phyloP scores from a whole-genome alignment of 2,797 vertebrate species.

The Podarcis lilfordi region DNA sequence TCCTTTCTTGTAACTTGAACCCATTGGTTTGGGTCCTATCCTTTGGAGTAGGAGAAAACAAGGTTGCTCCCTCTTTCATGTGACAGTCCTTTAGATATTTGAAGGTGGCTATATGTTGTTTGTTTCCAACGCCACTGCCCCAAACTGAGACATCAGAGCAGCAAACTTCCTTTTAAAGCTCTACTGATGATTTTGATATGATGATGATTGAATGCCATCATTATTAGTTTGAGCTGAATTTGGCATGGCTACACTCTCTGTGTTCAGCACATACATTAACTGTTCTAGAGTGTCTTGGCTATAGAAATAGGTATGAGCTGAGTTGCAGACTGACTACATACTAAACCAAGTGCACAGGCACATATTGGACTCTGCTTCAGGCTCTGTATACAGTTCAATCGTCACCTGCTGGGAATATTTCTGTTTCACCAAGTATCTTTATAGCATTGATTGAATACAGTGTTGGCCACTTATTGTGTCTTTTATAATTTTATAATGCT shows the following conservation, averaged over 20 bases:
- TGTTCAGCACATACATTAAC: neutral
- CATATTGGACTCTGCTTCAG: neutral
- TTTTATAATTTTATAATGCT: too few relatives aligned
- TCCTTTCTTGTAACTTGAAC: too few relatives aligned
- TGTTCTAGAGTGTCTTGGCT: neutral
- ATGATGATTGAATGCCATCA: neutral
- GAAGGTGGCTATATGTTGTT: neutral
- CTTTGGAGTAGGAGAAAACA: too few relatives aligned
- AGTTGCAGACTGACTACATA: neutral
- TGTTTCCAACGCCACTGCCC: neutral
- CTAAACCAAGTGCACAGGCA: neutral
- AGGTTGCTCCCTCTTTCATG: too few relatives aligned
- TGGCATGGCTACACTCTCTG: neutral
- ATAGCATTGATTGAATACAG: too few relatives aligned
- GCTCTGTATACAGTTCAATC: too few relatives aligned
- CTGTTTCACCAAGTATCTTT: too few relatives aligned
- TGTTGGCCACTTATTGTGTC: too few relatives aligned
- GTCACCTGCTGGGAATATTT: neutral
- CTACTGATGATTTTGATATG: neutral
- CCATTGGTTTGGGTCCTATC: too few relatives aligned
- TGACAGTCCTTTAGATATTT: neutral
- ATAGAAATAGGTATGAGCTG: neutral
- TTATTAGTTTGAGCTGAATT: neutral
- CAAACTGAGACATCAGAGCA: neutral
- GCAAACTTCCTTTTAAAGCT: neutral